Conservation (phyloP, 2,888 invertebrate genomes). For the Meandrusa payeni region DNA sequence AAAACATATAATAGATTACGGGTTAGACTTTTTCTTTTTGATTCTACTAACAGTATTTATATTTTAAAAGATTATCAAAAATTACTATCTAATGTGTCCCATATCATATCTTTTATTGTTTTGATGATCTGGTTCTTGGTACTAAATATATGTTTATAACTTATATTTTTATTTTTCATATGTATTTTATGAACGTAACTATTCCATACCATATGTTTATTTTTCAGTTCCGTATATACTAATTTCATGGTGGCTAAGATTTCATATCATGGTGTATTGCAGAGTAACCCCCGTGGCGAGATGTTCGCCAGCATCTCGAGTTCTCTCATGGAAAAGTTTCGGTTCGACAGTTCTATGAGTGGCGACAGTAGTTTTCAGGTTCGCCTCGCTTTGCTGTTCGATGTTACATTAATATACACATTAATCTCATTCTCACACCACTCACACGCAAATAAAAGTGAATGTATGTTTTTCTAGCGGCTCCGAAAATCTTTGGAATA, state of each 20-base stretch:
- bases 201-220: conserved; percentile 40
- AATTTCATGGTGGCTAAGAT: conserved; percentile 34
- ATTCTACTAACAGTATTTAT: too few species aligned
- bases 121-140: not conserved
- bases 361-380: conserved; percentile 88
- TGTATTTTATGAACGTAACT: conserved; percentile 31
- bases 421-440: conserved; percentile 19
- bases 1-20: too few species aligned
- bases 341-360: conserved; percentile 88
- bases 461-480: conserved; percentile 2
- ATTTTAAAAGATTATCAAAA: too few species aligned
- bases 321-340: conserved; percentile 90
- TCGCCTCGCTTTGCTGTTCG: conserved; percentile 71
- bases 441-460: conserved; percentile 10
- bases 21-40: too few species aligned
- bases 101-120: not conserved
- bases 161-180: not conserved
- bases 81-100: too few species aligned
- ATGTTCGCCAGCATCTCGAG: conserved; percentile 91
- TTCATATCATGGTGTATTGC: conserved; percentile 65
- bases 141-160: not conserved
- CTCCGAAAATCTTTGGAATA: not conserved
- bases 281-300: conserved; percentile 89
- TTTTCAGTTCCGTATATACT: conserved; percentile 53
- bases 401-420: conserved; percentile 45